Evolutionary conservation across 1,140 invertebrate genomes (phyloP), one percentile per base, ranked within the genome.

Genomic region (Copidosoma floridanum): DNA sequence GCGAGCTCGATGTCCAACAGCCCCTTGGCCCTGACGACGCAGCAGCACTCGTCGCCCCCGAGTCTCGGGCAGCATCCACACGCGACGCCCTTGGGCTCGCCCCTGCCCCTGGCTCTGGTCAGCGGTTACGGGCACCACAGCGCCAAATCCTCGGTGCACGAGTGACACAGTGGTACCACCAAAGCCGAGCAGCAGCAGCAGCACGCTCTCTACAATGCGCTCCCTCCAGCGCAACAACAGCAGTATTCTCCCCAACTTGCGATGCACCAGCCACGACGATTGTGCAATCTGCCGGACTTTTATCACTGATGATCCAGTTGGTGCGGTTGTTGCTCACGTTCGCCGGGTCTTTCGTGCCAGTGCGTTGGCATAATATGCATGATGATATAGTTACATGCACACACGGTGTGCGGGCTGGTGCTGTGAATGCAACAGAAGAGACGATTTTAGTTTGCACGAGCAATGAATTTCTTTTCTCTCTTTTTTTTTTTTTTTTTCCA

Each of bases 21-120:
- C 71, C 82, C 83, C 14, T 63, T 84, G 20, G 81, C 82, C 3
- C 64, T 84, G 5, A 83, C 83, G 8, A 83, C 83, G 11, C n/a
- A n/a, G 29, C 29, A n/a, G 11, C 77, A 79, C 43, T 75, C 78
- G 0, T 72, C 76, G 0, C 71, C 75, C 2, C 72, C 35, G 66
- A 71, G 6, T 77, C 77, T 16, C 67, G 53, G 35, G 18, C 14
- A n/a, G 18, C 14, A n/a, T 5, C 12, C 6, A n/a, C 74, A 2
- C 41, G 63, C 73, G 3, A 65, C 76, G 1, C 71, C 77, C 0
- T 64, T 77, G 1, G 71, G 74, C 3, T 80, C 78, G 12, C 74
- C 78, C 0, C 51, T 80, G 24, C 77, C 78, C 0, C 57, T 81
- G 5, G 75, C 77, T 5, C 55, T 81, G 20, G 78, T 81, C 4